phyloP scores from a whole-genome alignment of 2,797 vertebrate species.

The Otus scops region DNA sequence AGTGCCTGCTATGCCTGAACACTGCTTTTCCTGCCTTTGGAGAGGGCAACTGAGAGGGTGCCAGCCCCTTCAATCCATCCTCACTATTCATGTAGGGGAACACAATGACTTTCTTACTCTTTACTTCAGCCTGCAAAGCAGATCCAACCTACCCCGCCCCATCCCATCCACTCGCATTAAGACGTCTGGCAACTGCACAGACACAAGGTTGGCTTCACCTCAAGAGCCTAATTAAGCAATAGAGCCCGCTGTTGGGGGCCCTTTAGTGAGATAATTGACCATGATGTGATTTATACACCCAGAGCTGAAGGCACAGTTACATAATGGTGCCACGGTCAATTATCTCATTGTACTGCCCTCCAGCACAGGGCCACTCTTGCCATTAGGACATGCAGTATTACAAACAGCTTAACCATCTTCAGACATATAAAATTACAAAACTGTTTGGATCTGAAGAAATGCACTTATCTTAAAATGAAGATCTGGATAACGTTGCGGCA shows the following conservation, averaged over 20 bases:
- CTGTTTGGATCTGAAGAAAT: neutral
- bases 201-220: constrained; percentile 2
- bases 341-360: constrained; percentile 46
- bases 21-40: neutral
- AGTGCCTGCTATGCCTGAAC: neutral
- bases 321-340: constrained; percentile 38
- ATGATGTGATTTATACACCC: constrained; percentile 51
- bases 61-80: neutral
- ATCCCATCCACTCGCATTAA: neutral
- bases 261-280: constrained; percentile 64
- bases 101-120: neutral
- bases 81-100: neutral
- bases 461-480: neutral
- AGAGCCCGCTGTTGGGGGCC: constrained; percentile 21
- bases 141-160: neutral
- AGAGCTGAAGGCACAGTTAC: neutral
- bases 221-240: constrained; percentile 51
- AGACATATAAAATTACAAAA: neutral
- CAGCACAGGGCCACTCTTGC: neutral
- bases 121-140: neutral
- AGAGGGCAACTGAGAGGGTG: neutral
- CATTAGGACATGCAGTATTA: neutral
- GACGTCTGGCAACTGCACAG: neutral
- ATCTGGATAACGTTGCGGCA: neutral
- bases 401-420: constrained; percentile 32